phyloP scores from a whole-genome alignment of 2,113 vertebrate genomes.

The Chlamydotis undulata region DNA sequence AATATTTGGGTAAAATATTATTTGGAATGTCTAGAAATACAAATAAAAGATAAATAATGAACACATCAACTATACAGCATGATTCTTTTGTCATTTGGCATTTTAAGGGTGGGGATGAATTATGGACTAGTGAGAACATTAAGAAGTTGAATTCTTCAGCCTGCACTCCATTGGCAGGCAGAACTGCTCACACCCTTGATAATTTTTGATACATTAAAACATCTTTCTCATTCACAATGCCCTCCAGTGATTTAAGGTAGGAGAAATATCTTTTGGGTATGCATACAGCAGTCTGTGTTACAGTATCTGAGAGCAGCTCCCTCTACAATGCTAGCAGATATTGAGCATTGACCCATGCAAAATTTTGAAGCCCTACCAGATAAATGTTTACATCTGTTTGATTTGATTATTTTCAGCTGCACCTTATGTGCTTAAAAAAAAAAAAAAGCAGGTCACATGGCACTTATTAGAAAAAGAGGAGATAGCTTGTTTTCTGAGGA shows the following conservation, averaged over 20 bases:
- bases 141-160: background rate
- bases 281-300: background rate
- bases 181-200: background rate
- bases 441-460: background rate
- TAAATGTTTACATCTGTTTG: background rate
- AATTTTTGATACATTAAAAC: background rate
- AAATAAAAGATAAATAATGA: background rate
- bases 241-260: background rate
- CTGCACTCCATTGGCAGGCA: background rate
- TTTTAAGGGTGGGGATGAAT: background rate
- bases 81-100: background rate
- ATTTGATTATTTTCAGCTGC: background rate
- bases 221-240: background rate
- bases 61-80: background rate
- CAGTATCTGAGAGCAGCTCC: background rate
- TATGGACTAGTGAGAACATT: background rate
- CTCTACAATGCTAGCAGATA: fast-evolving
- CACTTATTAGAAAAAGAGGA: background rate
- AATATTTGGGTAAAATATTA: background rate
- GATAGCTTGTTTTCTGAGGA: background rate
- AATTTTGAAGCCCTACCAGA: background rate
- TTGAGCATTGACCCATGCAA: background rate
- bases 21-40: background rate
- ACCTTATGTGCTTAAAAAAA: background rate
- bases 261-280: background rate